Evolutionary conservation across 1,140 invertebrate species (phyloP), one percentile per base, ranked within the genome.

Genomic region (Drosophila melanica): DNA sequence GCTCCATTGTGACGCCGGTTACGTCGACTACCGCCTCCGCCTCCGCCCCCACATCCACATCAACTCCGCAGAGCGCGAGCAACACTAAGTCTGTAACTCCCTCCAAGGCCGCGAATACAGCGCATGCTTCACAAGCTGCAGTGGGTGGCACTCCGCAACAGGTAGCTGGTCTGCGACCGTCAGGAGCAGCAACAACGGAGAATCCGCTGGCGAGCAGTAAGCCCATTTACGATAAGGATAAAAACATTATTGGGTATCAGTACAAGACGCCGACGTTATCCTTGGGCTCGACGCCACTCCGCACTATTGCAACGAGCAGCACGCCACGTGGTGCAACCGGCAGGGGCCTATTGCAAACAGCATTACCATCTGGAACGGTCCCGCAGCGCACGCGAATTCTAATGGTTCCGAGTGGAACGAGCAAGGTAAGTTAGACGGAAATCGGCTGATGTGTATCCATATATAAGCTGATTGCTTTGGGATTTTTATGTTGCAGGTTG

Each of bases 241-340:
- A 45, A 10, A 86, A 81, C 11, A 59, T 89, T 1, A 89, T 89
- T 69, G 82, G 84, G 5, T 86, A 77, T 53, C 67, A 82, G 50
- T 75, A 50, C 10, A 16, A 30, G 14, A 12, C 57, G 37, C 39
- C 55, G 1, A 58, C 18, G 7, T 37, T 2, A 35, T 20, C 50
- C 10, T 11, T 33, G 0, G 9, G n/a, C 6, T 8, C 41, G 33
- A 12, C 53, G 12, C 8, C 54, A 14, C 0, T 6, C 1, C 50
- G 23, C n/a, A 16, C 3, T n/a, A 2, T 42, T 12, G 20, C 37
- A 14, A 8, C 18, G 33, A 44, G 4, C 42, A 58, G 33, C 11
- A 41, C 9, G 37, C 20, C 6, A 6, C 10, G 20, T 42, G 20
- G n/a, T 16, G 9, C 48, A 1, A 20, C 10, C 9, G 30, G 20